Conservation (phyloP, 2,888 invertebrate genomes). For the Hermodice carunculata region DNA sequence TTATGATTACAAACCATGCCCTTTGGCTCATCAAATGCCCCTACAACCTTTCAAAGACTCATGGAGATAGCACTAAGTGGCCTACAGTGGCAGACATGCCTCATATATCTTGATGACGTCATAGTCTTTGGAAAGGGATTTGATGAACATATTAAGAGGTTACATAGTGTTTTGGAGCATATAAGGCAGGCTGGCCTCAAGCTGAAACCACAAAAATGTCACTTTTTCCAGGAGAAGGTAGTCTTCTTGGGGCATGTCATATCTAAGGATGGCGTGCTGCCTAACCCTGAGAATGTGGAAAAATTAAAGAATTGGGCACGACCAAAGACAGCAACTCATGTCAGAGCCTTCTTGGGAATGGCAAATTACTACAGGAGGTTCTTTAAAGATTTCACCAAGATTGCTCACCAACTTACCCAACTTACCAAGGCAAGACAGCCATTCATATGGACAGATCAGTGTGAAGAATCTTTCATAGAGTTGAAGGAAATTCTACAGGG, state of each 20-base stretch:
- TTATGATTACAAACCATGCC: constrained; percentile 2
- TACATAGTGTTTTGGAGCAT: constrained; percentile 32
- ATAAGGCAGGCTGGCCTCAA: constrained; percentile 16
- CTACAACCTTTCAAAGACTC: background rate
- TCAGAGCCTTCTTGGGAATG: constrained; percentile 39
- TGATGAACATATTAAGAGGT: constrained; percentile 23
- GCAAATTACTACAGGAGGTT: constrained; percentile 42
- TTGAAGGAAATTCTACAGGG: constrained; percentile 18
- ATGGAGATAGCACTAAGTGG: constrained; percentile 6
- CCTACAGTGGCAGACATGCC: background rate
- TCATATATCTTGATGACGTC: constrained; percentile 37
- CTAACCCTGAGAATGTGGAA: constrained; percentile 1
- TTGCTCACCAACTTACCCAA: constrained; percentile 33
- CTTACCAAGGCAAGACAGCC: constrained; percentile 38
- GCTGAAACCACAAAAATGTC: constrained; percentile 30
- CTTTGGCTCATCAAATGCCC: constrained; percentile 4
- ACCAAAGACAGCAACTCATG: constrained; percentile 32
- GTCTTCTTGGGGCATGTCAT: constrained; percentile 14
- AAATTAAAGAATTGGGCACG: constrained; percentile 27
- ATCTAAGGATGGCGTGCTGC: background rate
- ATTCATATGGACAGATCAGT: background rate
- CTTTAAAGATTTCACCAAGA: constrained; percentile 28
- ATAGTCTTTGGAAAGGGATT: constrained; percentile 25
- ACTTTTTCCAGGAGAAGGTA: constrained; percentile 6
- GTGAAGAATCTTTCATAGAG: constrained; percentile 17